phyloP scores from a whole-genome alignment of 2,888 invertebrate species.

The Microchrysa polita region DNA sequence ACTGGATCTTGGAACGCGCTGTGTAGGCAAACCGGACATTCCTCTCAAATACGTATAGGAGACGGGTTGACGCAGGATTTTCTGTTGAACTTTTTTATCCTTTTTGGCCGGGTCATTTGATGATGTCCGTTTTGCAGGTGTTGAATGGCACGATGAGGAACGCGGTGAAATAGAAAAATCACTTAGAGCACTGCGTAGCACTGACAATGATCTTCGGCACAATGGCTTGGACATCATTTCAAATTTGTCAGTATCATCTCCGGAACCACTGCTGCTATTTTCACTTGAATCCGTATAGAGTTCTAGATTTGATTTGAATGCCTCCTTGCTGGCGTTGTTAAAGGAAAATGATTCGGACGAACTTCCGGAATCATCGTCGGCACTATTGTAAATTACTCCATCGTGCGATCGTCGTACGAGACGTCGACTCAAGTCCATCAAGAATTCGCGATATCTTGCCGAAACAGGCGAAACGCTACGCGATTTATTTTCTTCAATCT shows the following conservation, averaged over 20 bases:
- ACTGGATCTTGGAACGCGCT: conserved; percentile 75
- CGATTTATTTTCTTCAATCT: conserved; percentile 37
- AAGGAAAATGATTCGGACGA: conserved; percentile 53
- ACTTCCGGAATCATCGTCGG: conserved; percentile 65
- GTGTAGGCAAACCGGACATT: conserved; percentile 82
- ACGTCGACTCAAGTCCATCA: conserved; percentile 70
- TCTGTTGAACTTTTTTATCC: conserved; percentile 67
- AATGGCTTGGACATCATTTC: background rate
- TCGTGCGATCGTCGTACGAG: conserved; percentile 66
- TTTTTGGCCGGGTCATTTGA: conserved; percentile 32
- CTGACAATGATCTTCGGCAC: conserved; percentile 68
- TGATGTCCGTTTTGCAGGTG: conserved; percentile 58
- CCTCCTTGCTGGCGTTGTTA: conserved; percentile 28
- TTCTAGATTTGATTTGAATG: conserved; percentile 59
- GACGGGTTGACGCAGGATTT: conserved; percentile 80
- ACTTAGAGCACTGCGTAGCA: conserved; percentile 75
- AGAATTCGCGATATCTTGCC: conserved; percentile 66
- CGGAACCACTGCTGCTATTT: conserved; percentile 67
- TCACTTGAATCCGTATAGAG: conserved; percentile 69
- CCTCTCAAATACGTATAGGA: conserved; percentile 83
- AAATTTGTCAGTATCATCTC: conserved; percentile 59
- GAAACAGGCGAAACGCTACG: conserved; percentile 58
- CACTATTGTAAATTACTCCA: conserved; percentile 63
- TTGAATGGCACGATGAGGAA: conserved; percentile 72
- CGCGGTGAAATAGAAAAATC: conserved; percentile 71